Conservation (phyloP, 2,888 invertebrate species). For the Agriotes lineatus region DNA sequence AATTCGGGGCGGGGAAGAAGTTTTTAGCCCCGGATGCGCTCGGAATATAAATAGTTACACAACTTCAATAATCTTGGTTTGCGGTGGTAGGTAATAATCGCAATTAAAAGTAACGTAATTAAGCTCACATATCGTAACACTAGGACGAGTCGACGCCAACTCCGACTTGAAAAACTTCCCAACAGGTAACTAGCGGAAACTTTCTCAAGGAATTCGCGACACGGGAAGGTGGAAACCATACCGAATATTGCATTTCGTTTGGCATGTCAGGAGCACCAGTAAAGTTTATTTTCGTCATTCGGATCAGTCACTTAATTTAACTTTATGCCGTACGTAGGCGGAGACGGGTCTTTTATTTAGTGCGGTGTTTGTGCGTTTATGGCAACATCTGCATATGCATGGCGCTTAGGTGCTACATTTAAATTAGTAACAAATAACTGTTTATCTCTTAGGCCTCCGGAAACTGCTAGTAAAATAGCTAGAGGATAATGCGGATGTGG, state of each 20-base stretch:
- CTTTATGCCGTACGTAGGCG: neutral
- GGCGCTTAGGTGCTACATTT: no score
- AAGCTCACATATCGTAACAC: neutral
- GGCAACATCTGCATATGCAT: no score
- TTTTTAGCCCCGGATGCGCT: conserved; percentile 7
- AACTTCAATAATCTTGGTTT: neutral
- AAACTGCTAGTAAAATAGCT: no score
- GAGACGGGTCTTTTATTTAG: no score
- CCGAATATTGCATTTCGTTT: conserved; percentile 15
- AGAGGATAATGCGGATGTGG: no score
- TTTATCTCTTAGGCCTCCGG: no score
- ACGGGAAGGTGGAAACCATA: conserved; percentile 3
- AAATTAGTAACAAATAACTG: no score
- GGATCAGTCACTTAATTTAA: neutral
- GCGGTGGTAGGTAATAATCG: neutral
- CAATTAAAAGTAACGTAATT: neutral
- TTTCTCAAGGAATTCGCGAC: conserved; percentile 8
- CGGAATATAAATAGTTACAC: conserved; percentile 12
- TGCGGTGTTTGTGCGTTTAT: no score
- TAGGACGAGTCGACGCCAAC: neutral
- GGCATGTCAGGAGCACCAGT: neutral
- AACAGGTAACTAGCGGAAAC: neutral
- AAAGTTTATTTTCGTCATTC: conserved; percentile 12
- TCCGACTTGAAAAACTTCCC: neutral
- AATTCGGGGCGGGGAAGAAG: conserved; percentile 2